Evolutionary conservation across 2,888 invertebrate genomes (phyloP), one percentile per base, ranked within the genome.

Genomic region (Anthrax anthrax): DNA sequence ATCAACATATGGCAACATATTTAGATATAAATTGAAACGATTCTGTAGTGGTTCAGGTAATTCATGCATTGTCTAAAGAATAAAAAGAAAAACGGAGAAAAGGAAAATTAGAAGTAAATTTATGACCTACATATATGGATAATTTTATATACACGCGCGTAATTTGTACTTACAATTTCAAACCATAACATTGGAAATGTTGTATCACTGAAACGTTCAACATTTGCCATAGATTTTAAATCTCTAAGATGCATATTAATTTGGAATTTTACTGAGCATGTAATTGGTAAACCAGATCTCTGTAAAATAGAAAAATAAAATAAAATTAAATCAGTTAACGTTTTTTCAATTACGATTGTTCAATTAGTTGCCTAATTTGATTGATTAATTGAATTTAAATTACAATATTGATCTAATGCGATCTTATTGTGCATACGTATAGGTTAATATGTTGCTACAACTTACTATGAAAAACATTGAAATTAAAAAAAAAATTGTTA

Each of bases 121-220:
- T n/a, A 23, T 8, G 8, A 23, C 23, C 4, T 23, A 23, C 4
- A 23, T 6, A 23, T 23, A 6, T 23, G 23, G 43, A 44, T 37
- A 16, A 12, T 16, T 40, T 39, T 19, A 37, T 42, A 27, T 37
- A 17, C 23, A 8, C 23, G 8, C 8, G 23, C 23, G 23, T 23
- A 8, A 6, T 23, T 23, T n/a, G n/a, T 23, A 80, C 86, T 84
- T 75, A 89, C 90, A 61, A 87, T 86, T 75, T 90, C 89, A 54
- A 87, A 87, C 90, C 90, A 91, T 4, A 90, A 69, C 60, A 90
- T 70, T 0, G 91, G 91, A 4, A 89, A 67, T 13, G 84, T 77
- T 62, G 84, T 70, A 54, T 86, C 71, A 44, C 80, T 72, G 60
- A 90, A 87, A 46, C 69, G 72, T 2, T 75, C 76, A 1, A 78